Conservation (phyloP, 1,140 invertebrate genomes). For the Pinna nobilis region DNA sequence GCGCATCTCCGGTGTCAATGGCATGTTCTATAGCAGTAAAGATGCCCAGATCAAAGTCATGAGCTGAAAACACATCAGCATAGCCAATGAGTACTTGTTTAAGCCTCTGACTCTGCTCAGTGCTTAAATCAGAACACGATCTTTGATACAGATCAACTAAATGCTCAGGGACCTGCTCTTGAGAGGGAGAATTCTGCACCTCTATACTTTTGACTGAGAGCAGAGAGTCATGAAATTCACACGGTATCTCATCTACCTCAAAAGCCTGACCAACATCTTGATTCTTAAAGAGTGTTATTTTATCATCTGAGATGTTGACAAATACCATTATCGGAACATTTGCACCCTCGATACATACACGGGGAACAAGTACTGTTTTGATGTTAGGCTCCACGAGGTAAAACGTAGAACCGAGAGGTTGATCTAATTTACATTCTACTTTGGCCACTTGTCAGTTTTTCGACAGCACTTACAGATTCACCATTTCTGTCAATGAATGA, state of each 20-base stretch:
- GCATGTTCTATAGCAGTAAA: slow-evolving; percentile 25
- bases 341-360: too few relatives aligned
- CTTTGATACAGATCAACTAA: neutral
- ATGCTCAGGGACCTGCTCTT: neutral
- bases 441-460: neutral
- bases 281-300: too few relatives aligned
- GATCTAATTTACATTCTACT: neutral
- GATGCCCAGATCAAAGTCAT: slow-evolving; percentile 23
- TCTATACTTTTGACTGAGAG: neutral
- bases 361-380: neutral
- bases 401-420: neutral
- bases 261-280: too few relatives aligned
- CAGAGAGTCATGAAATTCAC: neutral
- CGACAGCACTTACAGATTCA: neutral
- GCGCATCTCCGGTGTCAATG: neutral
- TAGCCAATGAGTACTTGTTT: neutral
- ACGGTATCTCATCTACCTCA: neutral
- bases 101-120: neutral
- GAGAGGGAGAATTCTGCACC: neutral
- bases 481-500: neutral
- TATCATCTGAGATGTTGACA: too few relatives aligned
- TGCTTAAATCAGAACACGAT: neutral
- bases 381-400: neutral
- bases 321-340: too few relatives aligned
- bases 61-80: slow-evolving; percentile 12